Evolutionary conservation across 2,113 vertebrate species (phyloP), one percentile per base, ranked within the genome.

Genomic region (Chrysochloris asiatica): DNA sequence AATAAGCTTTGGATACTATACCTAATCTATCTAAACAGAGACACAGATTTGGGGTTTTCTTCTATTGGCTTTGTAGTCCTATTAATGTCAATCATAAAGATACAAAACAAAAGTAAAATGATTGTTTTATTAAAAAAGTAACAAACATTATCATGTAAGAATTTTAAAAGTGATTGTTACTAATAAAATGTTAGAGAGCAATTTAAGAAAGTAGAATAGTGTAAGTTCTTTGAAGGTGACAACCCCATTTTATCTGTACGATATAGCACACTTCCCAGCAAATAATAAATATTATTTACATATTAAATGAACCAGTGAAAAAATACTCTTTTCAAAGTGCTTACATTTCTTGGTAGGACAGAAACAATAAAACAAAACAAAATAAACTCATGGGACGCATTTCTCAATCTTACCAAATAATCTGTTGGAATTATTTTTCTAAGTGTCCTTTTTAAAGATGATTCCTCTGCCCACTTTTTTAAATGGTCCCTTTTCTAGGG

Each of bases 361-460:
- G 77, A 65, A 65, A 65, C 30, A 65, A 19, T 54, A 59, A 59
- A 63, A 63, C 30, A 33, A 63, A 69, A 56, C 30, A 41, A 41
- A 73, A 54, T n/a, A 45, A n/a, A 26, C 1, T 36, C 22, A n/a
- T 17, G 9, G 69, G 36, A 65, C 86, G 67, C n/a, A 89, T 38
- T 92, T 84, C 47, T 92, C 52, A 47, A 22, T 59, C 63, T 88
- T 88, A 69, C 3, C 7, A 50, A 48, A 33, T 26, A 9, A 84
- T 47, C 71, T 76, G 43, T 52, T 90, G 59, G 50, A 91, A 86
- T 89, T 73, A 86, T 38, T 76, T 88, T 86, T n/a, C 82, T 45
- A n/a, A n/a, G n/a, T n/a, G n/a, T 91, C 45, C 17, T 90, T 90
- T 75, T 73, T 84, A 82, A 52, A 24, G 5, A n/a, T 67, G 36